Evolutionary conservation across 2,797 vertebrate species (phyloP).

Genomic region (Anniella stebbinsi): DNA sequence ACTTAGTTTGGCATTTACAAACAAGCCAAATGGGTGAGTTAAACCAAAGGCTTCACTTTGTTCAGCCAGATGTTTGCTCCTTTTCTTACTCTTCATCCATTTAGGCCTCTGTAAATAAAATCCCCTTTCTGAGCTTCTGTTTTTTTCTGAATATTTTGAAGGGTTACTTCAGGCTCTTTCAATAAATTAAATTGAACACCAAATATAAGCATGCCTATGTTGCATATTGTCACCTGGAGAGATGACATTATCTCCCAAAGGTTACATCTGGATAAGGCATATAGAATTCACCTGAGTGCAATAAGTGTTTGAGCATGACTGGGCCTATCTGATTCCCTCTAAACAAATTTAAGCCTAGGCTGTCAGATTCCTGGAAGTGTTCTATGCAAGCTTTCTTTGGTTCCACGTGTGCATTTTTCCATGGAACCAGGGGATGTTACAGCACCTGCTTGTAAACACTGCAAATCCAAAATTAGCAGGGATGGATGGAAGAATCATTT

Average conservation of each 20-base stretch:
- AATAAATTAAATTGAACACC: not conserved
- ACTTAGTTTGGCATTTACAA: not conserved
- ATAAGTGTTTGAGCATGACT: constrained; percentile 13
- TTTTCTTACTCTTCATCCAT: not conserved
- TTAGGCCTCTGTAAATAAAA: not conserved
- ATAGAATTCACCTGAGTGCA: not conserved
- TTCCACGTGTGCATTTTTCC: constrained; percentile 43
- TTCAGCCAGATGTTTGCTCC: not conserved
- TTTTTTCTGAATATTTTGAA: not conserved
- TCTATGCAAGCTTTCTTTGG: constrained; percentile 37
- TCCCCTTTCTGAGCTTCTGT: not conserved
- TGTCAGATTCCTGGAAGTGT: constrained; percentile 24
- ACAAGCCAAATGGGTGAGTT: not conserved
- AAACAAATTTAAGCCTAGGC: constrained; percentile 5
- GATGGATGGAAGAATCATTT: constrained; percentile 75
- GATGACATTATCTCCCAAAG: not conserved
- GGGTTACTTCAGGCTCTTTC: not conserved
- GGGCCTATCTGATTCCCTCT: constrained; percentile 14
- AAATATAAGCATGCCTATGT: not conserved
- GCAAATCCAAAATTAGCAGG: constrained; percentile 77
- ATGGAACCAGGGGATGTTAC: constrained; percentile 56
- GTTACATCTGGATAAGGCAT: not conserved
- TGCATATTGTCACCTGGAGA: not conserved
- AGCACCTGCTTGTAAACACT: constrained; percentile 69
- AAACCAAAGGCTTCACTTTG: not conserved